These are phyloP conservation scores for Dasyprocta punctata DNA, from an alignment of 2,113 vertebrate genomes.

Conservation along the genomic window DNA sequence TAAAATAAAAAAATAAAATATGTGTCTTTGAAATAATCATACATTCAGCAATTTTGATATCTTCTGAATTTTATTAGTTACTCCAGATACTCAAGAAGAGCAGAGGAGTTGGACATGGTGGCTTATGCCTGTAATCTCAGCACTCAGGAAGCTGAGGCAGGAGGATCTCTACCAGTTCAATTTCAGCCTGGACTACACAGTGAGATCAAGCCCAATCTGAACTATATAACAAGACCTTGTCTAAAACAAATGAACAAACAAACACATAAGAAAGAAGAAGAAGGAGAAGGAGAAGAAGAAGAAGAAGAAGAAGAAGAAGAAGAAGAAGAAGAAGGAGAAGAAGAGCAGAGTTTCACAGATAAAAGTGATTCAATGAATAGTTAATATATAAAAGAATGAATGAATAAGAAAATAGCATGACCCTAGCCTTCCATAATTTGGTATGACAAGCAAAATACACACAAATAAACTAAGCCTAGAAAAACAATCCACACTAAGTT, in stretches of 20 bases:
- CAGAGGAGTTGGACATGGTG: background rate
- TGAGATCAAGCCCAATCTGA: background rate
- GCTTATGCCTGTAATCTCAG: background rate
- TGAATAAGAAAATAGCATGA: background rate
- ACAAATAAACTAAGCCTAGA: constrained; percentile 7
- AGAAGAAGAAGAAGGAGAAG: too few species aligned
- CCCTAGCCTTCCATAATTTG: background rate
- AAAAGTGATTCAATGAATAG: background rate
- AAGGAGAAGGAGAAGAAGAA: too few species aligned
- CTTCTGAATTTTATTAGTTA: background rate
- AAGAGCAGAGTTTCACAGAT: background rate
- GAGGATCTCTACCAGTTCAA: background rate
- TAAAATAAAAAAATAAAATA: too few species aligned
- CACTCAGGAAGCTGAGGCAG: background rate
- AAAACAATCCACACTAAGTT: background rate
- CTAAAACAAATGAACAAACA: background rate
- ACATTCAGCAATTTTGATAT: background rate
- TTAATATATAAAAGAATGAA: background rate
- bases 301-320: too few species aligned
- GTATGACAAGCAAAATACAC: background rate
- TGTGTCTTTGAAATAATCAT: background rate
- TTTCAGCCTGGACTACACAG: background rate
- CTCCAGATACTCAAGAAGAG: background rate
- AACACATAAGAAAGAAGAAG: too few species aligned
- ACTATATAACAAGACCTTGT: background rate